Evolutionary conservation across 2,888 invertebrate species (phyloP), one percentile per base, ranked within the genome.

Genomic region (Empis livida): DNA sequence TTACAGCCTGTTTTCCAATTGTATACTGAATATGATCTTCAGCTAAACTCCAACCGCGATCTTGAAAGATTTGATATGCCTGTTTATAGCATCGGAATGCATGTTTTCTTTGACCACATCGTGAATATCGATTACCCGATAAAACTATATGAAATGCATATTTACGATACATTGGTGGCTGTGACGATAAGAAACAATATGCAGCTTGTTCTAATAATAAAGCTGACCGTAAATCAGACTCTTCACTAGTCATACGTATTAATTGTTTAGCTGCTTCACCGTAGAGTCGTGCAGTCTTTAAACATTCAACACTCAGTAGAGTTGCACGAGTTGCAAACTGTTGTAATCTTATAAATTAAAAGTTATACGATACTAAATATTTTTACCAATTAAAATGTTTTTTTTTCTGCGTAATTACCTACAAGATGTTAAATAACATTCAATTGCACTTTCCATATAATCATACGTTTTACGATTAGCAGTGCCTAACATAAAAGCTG

Each of bases 131-230:
- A 70, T 99, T 94, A 0, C 97, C 97, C 15, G 97, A 90, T 17
- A 99, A 74, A 16, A 97, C 94, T 76, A 93, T 87, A 62, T 97
- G 94, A 68, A 97, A 94, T 14, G 95, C 90, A 65, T 92, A 95
- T 68, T 96, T 96, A 45, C 95, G 76, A 55, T 85, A 78, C 84
- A 91, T 85, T 14, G 77, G 73, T 10, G 75, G 74, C 40, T 74
- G 70, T 5, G 68, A 64, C 5, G 71, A 73, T 35, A 94, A 72
- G 64, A 92, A 97, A 64, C 93, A 92, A 61, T 93, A 85, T 0
- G 96, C 85, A 0, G 96, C 95, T 67, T 96, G 95, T 67, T 99
- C 97, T 43, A 97, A 72, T 46, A 97, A 71, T 61, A 99, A 73
- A 9, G 95, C 97, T 55, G 93, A 93, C 47, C 93, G 78, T 47